Evolutionary conservation across 2,113 vertebrate species (phyloP).

Genomic region (Myotis brandtii): DNA sequence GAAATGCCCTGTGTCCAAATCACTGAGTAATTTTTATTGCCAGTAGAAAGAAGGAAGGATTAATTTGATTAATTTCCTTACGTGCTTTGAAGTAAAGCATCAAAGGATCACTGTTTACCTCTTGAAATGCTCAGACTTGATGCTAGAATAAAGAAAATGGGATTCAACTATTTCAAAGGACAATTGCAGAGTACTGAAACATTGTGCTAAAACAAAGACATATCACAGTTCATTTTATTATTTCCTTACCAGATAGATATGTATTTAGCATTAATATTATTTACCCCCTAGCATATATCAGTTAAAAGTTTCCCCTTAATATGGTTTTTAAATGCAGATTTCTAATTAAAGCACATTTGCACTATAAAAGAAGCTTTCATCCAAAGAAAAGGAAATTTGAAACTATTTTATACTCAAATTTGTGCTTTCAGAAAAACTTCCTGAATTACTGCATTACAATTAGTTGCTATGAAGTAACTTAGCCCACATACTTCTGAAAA

Average conservation of each 20-base stretch:
- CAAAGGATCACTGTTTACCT: constrained; percentile 58
- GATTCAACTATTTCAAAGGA: constrained; percentile 51
- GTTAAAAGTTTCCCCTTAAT: constrained; percentile 67
- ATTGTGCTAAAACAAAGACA: not conserved
- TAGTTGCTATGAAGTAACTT: not conserved
- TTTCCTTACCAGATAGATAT: constrained; percentile 52
- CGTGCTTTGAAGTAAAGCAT: constrained; percentile 38
- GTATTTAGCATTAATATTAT: constrained; percentile 61
- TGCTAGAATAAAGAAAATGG: constrained; percentile 49
- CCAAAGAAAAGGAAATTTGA: constrained; percentile 57
- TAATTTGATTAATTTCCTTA: constrained; percentile 63
- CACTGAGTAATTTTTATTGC: not conserved
- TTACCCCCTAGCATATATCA: constrained; percentile 67
- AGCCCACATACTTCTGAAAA: not conserved
- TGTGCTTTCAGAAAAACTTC: constrained; percentile 38
- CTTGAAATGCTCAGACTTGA: constrained; percentile 54
- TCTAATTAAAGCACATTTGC: constrained; percentile 83
- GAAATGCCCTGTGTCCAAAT: constrained; percentile 41
- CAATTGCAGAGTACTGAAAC: not conserved
- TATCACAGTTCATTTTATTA: constrained; percentile 32
- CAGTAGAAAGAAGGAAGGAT: constrained; percentile 9
- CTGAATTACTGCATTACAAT: not conserved
- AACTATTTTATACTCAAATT: constrained; percentile 69
- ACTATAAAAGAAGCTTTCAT: constrained; percentile 81
- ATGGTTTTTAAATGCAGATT: constrained; percentile 75